Percentiles rank a stretch among this genome's conserved stretches.
phyloP scores from a whole-genome alignment of 1,140 invertebrate species.

The Calycopis cecrops region DNA sequence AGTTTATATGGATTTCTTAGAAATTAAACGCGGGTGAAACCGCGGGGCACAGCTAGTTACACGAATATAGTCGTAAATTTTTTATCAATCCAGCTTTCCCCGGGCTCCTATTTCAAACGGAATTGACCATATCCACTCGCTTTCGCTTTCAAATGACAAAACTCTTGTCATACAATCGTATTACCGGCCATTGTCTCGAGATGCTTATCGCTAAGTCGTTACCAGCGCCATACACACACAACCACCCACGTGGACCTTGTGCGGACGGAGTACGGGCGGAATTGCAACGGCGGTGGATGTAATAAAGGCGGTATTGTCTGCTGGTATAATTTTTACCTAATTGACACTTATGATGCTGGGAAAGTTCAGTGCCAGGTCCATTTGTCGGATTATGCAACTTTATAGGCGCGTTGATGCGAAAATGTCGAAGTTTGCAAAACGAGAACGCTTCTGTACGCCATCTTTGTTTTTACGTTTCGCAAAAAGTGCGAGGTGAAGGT shows the following conservation, averaged over 20 bases:
- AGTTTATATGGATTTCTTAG: no score
- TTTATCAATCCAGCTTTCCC: constrained; percentile 1
- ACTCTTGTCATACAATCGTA: constrained; percentile 18
- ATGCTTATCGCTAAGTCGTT: constrained; percentile 14
- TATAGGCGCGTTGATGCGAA: background rate
- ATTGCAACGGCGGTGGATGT: background rate
- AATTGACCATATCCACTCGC: constrained; percentile 14
- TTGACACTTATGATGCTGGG: constrained; percentile 30
- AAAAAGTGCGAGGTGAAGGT: no score
- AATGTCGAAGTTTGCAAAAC: background rate
- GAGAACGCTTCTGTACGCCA: no score
- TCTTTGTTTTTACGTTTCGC: no score
- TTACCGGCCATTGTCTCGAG: constrained; percentile 15
- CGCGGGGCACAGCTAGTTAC: no score
- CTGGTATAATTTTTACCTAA: constrained; percentile 33
- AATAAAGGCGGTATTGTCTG: constrained; percentile 23
- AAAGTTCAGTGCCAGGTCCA: constrained; percentile 18
- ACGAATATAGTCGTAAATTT: background rate
- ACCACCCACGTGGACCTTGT: constrained; percentile 1
- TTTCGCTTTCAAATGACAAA: constrained; percentile 21
- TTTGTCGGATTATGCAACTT: constrained; percentile 9
- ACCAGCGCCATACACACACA: constrained; percentile 2
- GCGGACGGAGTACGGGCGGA: background rate
- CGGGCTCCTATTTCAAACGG: constrained; percentile 1
- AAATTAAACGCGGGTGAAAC: no score